Evolutionary conservation across 2,888 invertebrate species (phyloP).

Genomic region (Clanis bilineata): DNA sequence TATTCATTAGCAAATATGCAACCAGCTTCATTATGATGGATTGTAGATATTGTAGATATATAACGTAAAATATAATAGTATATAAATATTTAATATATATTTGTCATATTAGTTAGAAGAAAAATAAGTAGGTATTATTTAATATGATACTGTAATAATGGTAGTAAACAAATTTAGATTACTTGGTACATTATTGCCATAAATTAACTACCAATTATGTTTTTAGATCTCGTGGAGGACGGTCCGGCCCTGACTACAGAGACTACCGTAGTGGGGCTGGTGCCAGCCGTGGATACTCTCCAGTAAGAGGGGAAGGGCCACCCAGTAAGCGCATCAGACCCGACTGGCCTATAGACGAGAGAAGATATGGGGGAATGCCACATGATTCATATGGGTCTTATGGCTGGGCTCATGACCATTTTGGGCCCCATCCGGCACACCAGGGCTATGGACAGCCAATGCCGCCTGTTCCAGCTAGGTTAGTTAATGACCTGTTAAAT

Average conservation of each 20-base stretch:
- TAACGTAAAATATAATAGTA: no score
- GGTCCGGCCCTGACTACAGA: constrained; percentile 89
- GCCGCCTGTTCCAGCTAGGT: constrained; percentile 78
- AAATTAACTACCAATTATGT: neutral
- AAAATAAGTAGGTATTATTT: no score
- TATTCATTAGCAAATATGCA: no score
- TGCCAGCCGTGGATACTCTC: constrained; percentile 88
- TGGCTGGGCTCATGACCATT: constrained; percentile 79
- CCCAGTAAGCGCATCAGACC: constrained; percentile 89
- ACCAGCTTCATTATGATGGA: no score
- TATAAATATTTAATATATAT: no score
- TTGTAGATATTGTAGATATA: no score
- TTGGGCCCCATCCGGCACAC: constrained; percentile 82
- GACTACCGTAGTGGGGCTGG: constrained; percentile 88
- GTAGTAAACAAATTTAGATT: neutral
- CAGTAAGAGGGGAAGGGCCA: constrained; percentile 89
- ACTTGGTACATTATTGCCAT: neutral
- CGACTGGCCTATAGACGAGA: constrained; percentile 85
- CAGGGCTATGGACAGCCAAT: constrained; percentile 84
- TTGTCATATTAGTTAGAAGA: no score
- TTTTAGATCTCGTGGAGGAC: constrained; percentile 81
- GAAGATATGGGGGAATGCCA: constrained; percentile 77
- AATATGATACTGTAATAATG: neutral
- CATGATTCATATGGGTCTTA: constrained; percentile 80
- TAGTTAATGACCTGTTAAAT: constrained; percentile 18